phyloP scores from a whole-genome alignment of 2,113 vertebrate genomes.

The Xiphorhynchus elegans region DNA sequence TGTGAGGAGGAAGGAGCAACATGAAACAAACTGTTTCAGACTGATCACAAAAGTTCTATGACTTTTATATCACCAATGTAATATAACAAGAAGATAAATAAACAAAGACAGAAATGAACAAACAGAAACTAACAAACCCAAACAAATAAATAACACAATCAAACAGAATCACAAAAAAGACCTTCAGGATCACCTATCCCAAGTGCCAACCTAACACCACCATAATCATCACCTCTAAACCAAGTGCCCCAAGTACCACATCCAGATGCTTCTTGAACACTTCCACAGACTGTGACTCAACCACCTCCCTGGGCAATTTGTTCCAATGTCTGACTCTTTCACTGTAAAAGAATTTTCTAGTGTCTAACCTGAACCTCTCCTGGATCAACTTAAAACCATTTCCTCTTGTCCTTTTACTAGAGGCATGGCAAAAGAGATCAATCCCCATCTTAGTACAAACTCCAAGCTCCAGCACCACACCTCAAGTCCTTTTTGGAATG shows the following conservation, averaged over 20 bases:
- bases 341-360: neutral
- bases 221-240: neutral
- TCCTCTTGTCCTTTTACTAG: neutral
- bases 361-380: neutral
- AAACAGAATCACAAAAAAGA: neutral
- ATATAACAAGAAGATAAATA: neutral
- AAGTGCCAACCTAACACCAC: neutral
- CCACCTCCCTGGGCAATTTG: neutral
- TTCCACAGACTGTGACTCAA: rapidly evolving
- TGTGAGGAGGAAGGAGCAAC: neutral
- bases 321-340: neutral
- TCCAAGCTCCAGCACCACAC: too few species aligned
- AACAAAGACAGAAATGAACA: rapidly evolving
- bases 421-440: neutral
- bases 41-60: neutral
- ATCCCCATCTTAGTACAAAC: too few species aligned
- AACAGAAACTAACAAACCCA: neutral
- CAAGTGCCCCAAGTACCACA: neutral
- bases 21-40: neutral
- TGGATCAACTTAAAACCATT: neutral
- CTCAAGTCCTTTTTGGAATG: neutral
- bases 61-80: neutral
- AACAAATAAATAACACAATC: neutral
- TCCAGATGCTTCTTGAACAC: neutral
- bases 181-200: neutral